phyloP scores from a whole-genome alignment of 2,888 invertebrate species.

The Eristalis pertinax region DNA sequence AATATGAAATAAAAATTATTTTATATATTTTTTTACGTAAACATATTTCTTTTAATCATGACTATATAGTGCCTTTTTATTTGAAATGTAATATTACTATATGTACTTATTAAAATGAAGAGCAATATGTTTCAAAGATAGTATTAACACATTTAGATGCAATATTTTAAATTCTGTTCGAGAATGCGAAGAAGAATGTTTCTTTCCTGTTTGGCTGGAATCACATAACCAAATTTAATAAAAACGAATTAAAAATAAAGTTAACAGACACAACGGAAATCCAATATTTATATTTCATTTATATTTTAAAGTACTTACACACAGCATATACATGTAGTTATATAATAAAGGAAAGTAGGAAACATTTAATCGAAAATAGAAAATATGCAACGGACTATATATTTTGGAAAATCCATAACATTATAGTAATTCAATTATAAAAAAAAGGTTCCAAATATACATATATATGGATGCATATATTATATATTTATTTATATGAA shows the following conservation, averaged over 20 bases:
- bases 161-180: constrained; percentile 38
- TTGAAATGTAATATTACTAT: constrained; percentile 56
- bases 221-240: constrained; percentile 25
- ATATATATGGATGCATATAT: constrained; percentile 22
- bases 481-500: constrained; percentile 57
- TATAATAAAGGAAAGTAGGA: constrained; percentile 4
- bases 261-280: constrained; percentile 62
- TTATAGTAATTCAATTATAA: constrained; percentile 37
- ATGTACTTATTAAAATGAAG: constrained; percentile 56
- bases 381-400: constrained; percentile 11
- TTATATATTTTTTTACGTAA: constrained; percentile 68
- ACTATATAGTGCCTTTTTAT: constrained; percentile 70
- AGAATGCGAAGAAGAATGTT: constrained; percentile 23
- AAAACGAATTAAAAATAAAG: constrained; percentile 26
- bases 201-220: constrained; percentile 36
- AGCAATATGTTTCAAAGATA: constrained; percentile 52
- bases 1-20: constrained; percentile 31
- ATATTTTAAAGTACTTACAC: not conserved
- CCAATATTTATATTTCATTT: constrained; percentile 25
- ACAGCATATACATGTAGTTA: constrained; percentile 16
- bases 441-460: constrained; percentile 65
- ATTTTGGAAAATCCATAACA: constrained; percentile 31
- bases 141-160: constrained; percentile 12
- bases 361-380: constrained; percentile 33
- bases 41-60: constrained; percentile 54